Conservation (phyloP, 2,888 invertebrate genomes). For the Psylliodes chrysocephalus region DNA sequence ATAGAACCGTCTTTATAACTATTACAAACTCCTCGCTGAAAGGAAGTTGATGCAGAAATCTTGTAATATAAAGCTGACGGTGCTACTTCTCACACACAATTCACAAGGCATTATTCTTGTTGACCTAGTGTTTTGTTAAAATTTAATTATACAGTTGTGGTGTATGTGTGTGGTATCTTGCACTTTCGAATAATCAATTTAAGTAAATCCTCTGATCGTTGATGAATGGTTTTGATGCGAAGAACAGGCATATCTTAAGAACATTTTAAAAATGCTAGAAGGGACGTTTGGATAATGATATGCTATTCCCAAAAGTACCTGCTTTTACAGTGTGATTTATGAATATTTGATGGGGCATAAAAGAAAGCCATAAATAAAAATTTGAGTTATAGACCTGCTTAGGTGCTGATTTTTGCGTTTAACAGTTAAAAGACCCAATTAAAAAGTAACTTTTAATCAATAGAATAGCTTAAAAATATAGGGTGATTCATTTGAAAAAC, state of each 20-base stretch:
- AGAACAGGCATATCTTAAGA: not conserved
- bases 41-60: not conserved
- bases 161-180: conserved; percentile 5
- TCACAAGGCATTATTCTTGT: conserved; percentile 23
- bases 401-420: too few species aligned
- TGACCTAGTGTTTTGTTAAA: conserved; percentile 30
- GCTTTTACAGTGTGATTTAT: not conserved
- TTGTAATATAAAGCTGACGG: conserved; percentile 9
- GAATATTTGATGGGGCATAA: not conserved
- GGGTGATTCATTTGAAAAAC: too few species aligned
- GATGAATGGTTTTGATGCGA: not conserved
- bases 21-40: too few species aligned
- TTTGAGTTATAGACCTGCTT: too few species aligned
- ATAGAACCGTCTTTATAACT: too few species aligned
- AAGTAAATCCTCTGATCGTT: not conserved
- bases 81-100: conserved; percentile 32
- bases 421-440: too few species aligned
- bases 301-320: not conserved
- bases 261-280: not conserved
- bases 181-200: conserved; percentile 22
- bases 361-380: not conserved
- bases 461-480: too few species aligned
- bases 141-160: conserved; percentile 17
- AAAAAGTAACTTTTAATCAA: too few species aligned
- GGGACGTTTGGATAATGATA: not conserved